Evolutionary conservation across 2,888 invertebrate genomes (phyloP).

Genomic region (Sphaerophoria rueppellii): DNA sequence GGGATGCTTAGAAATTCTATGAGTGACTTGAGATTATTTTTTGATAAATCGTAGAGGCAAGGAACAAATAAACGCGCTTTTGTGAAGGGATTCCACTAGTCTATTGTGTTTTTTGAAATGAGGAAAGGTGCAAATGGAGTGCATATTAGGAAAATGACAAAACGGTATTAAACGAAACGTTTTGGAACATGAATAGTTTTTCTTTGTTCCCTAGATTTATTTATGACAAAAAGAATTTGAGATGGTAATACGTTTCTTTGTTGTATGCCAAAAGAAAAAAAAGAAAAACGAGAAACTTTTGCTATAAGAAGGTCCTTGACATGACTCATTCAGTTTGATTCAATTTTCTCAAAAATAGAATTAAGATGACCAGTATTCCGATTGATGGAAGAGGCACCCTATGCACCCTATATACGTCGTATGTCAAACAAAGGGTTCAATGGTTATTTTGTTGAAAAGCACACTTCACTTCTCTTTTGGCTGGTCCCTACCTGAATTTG

Average conservation of each 20-base stretch:
- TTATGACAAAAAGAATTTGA: not conserved
- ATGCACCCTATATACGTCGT: no score
- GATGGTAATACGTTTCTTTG: not conserved
- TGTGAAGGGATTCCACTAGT: constrained; percentile 19
- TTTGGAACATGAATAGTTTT: constrained; percentile 6
- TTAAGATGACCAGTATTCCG: no score
- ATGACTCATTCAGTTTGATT: no score
- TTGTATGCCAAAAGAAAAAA: no score
- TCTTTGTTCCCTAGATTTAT: not conserved
- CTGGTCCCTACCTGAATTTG: no score
- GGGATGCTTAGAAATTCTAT: constrained; percentile 30
- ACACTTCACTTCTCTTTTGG: no score
- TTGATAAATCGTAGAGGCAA: constrained; percentile 41
- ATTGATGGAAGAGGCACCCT: no score
- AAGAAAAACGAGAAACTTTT: no score
- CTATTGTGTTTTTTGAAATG: constrained; percentile 37
- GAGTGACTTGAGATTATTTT: constrained; percentile 27
- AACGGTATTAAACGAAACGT: not conserved
- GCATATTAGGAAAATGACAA: constrained; percentile 13
- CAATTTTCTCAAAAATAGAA: no score
- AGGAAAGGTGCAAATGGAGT: constrained; percentile 45
- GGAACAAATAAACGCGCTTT: constrained; percentile 17
- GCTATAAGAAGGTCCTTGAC: no score
- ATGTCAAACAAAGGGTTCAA: no score
- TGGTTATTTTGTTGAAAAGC: no score